Conservation (phyloP, 2,113 vertebrate species). For the Oreochromis niloticus region DNA sequence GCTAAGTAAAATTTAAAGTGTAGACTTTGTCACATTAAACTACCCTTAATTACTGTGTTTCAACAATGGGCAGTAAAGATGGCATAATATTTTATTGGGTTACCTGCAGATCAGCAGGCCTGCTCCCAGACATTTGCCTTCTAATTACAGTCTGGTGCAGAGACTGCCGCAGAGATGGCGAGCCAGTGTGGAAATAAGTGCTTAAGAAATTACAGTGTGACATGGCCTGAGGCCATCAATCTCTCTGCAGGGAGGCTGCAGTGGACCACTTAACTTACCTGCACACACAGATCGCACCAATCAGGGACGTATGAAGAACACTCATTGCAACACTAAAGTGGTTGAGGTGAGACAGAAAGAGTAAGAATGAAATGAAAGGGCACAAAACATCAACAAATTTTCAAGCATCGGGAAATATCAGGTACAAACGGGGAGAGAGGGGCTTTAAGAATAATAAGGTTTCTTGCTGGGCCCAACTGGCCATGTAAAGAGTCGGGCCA, state of each 20-base stretch:
- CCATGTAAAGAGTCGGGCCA: conserved; percentile 76
- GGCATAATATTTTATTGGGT: conserved; percentile 7
- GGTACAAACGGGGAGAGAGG: background rate
- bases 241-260: conserved; percentile 20
- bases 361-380: background rate
- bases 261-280: conserved; percentile 49
- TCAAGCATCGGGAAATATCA: background rate
- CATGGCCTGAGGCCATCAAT: conserved; percentile 13
- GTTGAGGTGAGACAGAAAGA: background rate
- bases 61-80: background rate
- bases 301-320: background rate
- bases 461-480: conserved; percentile 83
- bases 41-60: background rate
- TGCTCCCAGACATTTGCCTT: conserved; percentile 39
- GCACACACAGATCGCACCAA: background rate
- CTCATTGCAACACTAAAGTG: background rate
- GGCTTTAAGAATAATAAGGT: conserved; percentile 59
- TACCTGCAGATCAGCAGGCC: conserved; percentile 27
- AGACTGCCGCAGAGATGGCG: conserved; percentile 37
- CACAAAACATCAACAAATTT: background rate
- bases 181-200: conserved; percentile 50
- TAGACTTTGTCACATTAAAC: background rate
- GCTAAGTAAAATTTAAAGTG: background rate
- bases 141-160: conserved; percentile 49
- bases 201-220: conserved; percentile 53